These are phyloP conservation scores for Ophion ellenae DNA, from an alignment of 2,888 invertebrate genomes.

Conservation along the genomic window DNA sequence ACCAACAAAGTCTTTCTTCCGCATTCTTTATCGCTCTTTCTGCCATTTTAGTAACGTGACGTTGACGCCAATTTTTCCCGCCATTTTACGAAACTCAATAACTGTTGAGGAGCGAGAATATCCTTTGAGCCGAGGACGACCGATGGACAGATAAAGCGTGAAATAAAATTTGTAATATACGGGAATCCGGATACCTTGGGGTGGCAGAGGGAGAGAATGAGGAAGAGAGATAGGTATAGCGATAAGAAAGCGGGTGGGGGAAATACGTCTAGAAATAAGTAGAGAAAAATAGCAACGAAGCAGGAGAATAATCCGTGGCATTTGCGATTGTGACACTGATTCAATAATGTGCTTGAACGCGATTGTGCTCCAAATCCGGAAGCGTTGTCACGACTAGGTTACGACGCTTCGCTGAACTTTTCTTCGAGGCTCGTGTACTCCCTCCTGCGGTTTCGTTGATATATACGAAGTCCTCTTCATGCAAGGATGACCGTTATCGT, in stretches of 20 bases:
- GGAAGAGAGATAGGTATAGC: neutral
- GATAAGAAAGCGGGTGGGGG: no score
- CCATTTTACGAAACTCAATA: slow-evolving; percentile 7
- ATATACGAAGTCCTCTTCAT: neutral
- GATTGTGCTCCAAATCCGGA: slow-evolving; percentile 14
- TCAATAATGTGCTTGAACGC: slow-evolving; percentile 51
- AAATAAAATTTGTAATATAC: slow-evolving; percentile 19
- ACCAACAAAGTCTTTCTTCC: no score
- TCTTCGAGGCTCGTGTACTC: slow-evolving; percentile 13
- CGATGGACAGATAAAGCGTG: neutral
- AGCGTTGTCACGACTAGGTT: slow-evolving; percentile 22
- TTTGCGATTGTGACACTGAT: slow-evolving; percentile 40
- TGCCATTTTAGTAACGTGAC: neutral
- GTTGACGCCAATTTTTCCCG: slow-evolving; percentile 1
- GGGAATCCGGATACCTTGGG: neutral
- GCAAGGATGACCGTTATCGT: slow-evolving; percentile 24
- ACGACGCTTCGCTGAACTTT: slow-evolving; percentile 27
- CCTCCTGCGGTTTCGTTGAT: neutral
- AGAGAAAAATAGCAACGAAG: neutral
- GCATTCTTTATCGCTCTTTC: neutral
- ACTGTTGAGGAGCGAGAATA: slow-evolving; percentile 4
- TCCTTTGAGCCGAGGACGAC: slow-evolving; percentile 15
- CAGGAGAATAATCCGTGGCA: slow-evolving; percentile 5
- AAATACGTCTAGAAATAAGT: neutral
- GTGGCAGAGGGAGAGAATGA: neutral